phyloP scores from a whole-genome alignment of 2,113 vertebrate species.

The Gymnogyps californianus region DNA sequence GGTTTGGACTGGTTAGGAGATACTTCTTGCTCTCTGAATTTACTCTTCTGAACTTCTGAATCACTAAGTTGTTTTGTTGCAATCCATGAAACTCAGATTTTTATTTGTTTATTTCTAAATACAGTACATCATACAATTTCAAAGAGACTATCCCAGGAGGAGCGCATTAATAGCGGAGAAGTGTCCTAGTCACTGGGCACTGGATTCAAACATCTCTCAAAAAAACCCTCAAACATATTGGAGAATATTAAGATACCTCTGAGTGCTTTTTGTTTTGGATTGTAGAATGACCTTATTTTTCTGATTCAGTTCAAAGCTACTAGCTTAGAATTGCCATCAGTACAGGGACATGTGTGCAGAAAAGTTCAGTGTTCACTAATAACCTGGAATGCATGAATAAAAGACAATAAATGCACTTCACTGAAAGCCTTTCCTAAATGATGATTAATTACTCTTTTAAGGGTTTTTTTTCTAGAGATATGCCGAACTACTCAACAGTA shows the following conservation, averaged over 20 bases:
- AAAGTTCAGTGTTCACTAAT: background rate
- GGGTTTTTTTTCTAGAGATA: conserved; percentile 38
- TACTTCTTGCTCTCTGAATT: background rate
- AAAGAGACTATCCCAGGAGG: background rate
- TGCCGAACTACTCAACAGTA: conserved; percentile 42
- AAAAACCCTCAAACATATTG: background rate
- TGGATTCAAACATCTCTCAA: background rate
- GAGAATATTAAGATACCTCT: background rate
- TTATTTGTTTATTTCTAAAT: background rate
- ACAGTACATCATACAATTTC: background rate
- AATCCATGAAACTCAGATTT: background rate
- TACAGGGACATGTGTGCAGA: background rate
- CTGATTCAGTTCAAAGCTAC: background rate
- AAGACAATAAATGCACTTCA: conserved; percentile 18
- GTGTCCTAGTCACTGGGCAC: background rate
- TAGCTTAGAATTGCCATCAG: background rate
- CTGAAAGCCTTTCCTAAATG: conserved; percentile 32
- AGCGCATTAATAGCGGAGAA: background rate
- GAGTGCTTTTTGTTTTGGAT: background rate
- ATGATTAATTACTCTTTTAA: conserved; percentile 66
- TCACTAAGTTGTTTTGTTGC: background rate
- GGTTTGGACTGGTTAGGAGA: background rate
- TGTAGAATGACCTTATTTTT: background rate
- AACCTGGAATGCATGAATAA: background rate
- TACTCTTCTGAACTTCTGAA: background rate